Percentiles rank a stretch among this genome's conserved stretches.
phyloP scores from a whole-genome alignment of 92 coral and sea anemone genomes.

The Pocillopora grandis region DNA sequence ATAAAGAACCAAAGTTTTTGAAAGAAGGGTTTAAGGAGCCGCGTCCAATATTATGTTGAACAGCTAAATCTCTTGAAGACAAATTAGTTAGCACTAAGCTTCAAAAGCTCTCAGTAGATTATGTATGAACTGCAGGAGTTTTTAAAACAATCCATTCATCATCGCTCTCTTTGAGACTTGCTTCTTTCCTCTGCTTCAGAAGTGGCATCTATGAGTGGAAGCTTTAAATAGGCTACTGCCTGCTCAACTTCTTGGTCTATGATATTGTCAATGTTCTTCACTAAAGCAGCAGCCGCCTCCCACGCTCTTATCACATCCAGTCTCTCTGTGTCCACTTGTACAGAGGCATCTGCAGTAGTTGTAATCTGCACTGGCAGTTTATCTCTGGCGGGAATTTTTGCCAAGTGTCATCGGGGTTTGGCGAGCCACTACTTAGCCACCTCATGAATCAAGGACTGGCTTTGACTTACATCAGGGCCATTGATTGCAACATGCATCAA shows the following conservation, averaged over 20 bases:
- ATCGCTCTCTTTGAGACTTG: not conserved
- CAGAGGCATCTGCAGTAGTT: too few species aligned
- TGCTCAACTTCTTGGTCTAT: slow-evolving; percentile 15
- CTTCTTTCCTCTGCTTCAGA: slow-evolving; percentile 21
- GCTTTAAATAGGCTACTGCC: slow-evolving; percentile 16
- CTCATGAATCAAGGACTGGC: not conserved
- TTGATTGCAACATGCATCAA: slow-evolving; percentile 52
- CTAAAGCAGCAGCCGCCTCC: slow-evolving; percentile 14
- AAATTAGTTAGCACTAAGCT: too few species aligned
- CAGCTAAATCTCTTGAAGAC: too few species aligned
- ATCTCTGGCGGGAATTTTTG: not conserved
- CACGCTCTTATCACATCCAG: slow-evolving; percentile 3
- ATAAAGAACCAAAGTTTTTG: too few species aligned
- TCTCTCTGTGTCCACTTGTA: not conserved
- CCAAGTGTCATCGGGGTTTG: too few species aligned
- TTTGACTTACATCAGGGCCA: slow-evolving; percentile 34
- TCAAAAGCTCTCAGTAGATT: too few species aligned
- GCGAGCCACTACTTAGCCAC: too few species aligned
- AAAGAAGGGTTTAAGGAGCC: too few species aligned
- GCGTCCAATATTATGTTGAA: too few species aligned
- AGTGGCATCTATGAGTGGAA: slow-evolving; percentile 14
- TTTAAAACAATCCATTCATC: not conserved
- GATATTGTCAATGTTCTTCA: slow-evolving; percentile 4
- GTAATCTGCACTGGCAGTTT: not conserved
- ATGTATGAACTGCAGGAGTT: too few species aligned